These are phyloP conservation scores for Halictus rubicundus DNA, from an alignment of 1,140 invertebrate species.

Conservation along the genomic window DNA sequence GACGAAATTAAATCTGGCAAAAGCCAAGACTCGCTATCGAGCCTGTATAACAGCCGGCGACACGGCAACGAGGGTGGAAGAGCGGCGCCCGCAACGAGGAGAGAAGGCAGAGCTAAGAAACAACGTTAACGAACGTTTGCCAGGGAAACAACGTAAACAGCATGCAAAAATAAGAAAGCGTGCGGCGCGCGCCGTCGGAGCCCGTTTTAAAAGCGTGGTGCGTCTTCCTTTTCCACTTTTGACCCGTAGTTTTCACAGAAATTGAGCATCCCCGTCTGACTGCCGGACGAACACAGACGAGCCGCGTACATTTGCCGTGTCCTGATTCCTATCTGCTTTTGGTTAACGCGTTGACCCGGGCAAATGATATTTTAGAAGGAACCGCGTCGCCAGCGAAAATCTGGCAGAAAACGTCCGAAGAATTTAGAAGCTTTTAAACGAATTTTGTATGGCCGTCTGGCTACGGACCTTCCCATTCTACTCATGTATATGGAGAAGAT, in stretches of 20 bases:
- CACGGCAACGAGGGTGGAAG: background rate
- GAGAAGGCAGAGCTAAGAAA: background rate
- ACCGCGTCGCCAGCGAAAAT: too few species aligned
- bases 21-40: background rate
- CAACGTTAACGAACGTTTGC: conserved; percentile 1
- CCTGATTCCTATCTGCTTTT: too few species aligned
- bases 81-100: background rate
- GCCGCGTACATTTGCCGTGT: too few species aligned
- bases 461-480: too few species aligned
- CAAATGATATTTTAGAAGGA: too few species aligned
- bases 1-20: background rate
- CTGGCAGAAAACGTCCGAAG: too few species aligned
- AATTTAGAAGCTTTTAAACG: too few species aligned
- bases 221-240: background rate
- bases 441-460: too few species aligned
- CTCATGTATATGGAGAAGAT: too few species aligned
- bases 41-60: background rate
- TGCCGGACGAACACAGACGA: too few species aligned
- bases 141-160: background rate
- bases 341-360: too few species aligned
- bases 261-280: too few species aligned
- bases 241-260: background rate
- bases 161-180: background rate
- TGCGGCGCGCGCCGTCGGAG: background rate
- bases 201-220: background rate